Conservation (phyloP, 1,140 invertebrate species). For the Lamellibrachia luymesi region DNA sequence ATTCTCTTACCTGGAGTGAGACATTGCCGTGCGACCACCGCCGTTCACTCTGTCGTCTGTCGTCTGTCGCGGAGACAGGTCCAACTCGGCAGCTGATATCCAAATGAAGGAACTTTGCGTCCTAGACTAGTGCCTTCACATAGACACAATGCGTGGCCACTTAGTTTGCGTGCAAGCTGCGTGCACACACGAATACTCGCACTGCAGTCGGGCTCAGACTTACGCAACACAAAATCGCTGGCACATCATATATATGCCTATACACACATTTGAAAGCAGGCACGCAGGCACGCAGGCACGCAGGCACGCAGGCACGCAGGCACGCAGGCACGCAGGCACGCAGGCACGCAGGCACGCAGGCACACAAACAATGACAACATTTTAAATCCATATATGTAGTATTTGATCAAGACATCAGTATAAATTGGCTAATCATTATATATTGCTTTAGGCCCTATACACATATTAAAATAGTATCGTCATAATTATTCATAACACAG, state of each 20-base stretch:
- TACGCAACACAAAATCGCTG: background rate
- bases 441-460: background rate
- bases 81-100: background rate
- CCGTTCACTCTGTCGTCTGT: background rate
- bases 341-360: constrained; percentile 3
- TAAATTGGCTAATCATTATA: background rate
- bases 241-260: background rate
- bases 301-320: constrained; percentile 25
- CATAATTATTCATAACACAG: too few relatives aligned
- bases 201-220: background rate
- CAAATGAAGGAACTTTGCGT: background rate
- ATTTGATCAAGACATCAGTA: background rate
- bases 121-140: too few relatives aligned
- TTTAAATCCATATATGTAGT: background rate
- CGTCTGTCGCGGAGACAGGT: background rate
- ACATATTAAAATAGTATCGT: too few relatives aligned
- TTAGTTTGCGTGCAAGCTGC: background rate
- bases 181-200: background rate
- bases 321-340: constrained; percentile 23
- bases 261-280: constrained; percentile 21
- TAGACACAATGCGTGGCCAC: background rate
- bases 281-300: constrained; percentile 27
- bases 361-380: background rate
- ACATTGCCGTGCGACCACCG: background rate
- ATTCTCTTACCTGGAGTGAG: background rate